Percentiles rank a stretch among this genome's conserved stretches.
These are phyloP conservation scores for Tinea semifulvella DNA, from an alignment of 2,888 invertebrate species.

Conservation along the genomic window DNA sequence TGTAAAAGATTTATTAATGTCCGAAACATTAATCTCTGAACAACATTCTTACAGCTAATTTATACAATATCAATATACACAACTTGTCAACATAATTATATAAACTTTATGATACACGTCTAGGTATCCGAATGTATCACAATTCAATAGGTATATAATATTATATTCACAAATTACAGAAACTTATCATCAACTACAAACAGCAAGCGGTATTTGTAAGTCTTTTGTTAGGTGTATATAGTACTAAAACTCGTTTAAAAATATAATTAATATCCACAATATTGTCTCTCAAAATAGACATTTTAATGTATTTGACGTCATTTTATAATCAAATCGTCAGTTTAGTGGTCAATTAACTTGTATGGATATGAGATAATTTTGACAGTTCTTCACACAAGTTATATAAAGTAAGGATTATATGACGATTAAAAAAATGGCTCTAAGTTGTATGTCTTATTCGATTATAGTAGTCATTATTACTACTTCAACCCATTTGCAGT, in stretches of 20 bases:
- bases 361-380: too few species aligned
- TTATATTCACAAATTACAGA: conserved; percentile 5
- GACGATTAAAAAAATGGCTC: too few species aligned
- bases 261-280: conserved; percentile 24
- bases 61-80: conserved; percentile 62
- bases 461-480: too few species aligned
- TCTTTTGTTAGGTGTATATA: too few species aligned
- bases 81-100: conserved; percentile 60
- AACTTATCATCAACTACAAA: conserved; percentile 40
- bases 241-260: conserved; percentile 32
- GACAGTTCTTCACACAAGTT: too few species aligned
- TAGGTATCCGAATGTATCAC: conserved; percentile 58
- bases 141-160: conserved; percentile 27
- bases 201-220: conserved; percentile 27
- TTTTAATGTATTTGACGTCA: too few species aligned
- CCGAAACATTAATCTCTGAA: conserved; percentile 59
- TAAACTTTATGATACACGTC: conserved; percentile 57
- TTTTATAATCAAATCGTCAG: too few species aligned
- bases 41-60: conserved; percentile 54
- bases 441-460: too few species aligned
- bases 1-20: conserved; percentile 63
- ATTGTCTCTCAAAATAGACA: conserved; percentile 31
- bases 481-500: too few species aligned
- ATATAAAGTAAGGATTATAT: too few species aligned
- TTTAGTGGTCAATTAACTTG: too few species aligned